Base-by-base conservation (phyloP, 2,113 vertebrate species). In the Tinamus guttatus region DNA sequence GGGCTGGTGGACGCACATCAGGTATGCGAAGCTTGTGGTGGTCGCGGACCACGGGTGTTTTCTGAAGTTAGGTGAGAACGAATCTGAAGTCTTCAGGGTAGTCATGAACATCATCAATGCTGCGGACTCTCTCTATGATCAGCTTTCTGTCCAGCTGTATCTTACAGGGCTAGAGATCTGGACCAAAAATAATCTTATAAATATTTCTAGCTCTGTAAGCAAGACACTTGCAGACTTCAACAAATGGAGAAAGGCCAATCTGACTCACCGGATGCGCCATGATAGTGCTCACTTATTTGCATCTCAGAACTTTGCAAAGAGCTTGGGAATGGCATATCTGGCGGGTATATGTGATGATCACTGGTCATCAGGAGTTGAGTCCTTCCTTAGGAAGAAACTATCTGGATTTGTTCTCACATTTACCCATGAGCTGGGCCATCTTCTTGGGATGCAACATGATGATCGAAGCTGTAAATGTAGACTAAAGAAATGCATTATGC, bases 341-440 rank as follows among this genome's bases (percentile, higher is more conserved):
- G n/a, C 14, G 21, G 84, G 95, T 5, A 1, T 95, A 1, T 98
- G 98, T 68, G 9, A 77, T 49, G 17, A 0, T 4, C 3, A 15
- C 1, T 54, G 34, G 38, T 85, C 96, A 71, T 34, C 94, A 5
- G 47, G 95, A 45, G 52, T 98, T 56, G 9, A 34, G 59, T 95
- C 85, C 34, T 62, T 89, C 32, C 43, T 43, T 17, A 5, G 79
- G 21, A 89, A 7, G 9, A 95, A 81, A 13, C 5, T 89, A 43
- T 85, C 62, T 8, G 16, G 20, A 10, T 12, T 94, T 84, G 36
- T 85, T 81, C 9, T 11, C 27, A 96, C 32, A 2, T 97, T 96
- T 62, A 30, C 38, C 9, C 97, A 98, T 8, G 97, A 98, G 51
- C 43, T 98, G 36, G 98, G 97, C 63, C 98, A 98, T 68, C 92